A percentile compares a stretch with the other conserved stretches of the same genome.
phyloP scores from a whole-genome alignment of 2,888 invertebrate genomes.

The Hemaris fuciformis region DNA sequence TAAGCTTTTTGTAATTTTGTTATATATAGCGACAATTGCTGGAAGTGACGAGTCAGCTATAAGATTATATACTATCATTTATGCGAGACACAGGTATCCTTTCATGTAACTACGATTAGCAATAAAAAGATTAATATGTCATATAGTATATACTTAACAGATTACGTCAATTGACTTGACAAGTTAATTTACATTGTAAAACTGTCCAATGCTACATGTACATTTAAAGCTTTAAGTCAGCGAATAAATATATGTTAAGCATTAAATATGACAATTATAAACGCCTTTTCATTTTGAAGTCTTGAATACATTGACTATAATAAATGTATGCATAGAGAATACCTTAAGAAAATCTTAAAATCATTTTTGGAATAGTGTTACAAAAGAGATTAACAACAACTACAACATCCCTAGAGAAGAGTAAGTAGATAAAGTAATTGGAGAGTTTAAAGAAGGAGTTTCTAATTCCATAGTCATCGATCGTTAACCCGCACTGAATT shows the following conservation, averaged over 20 bases:
- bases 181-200: neutral
- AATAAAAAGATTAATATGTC: neutral
- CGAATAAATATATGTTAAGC: neutral
- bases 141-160: neutral
- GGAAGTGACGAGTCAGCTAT: no score
- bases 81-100: no score
- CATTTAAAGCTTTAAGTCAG: neutral
- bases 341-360: neutral
- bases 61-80: no score
- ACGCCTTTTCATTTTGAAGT: no score
- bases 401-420: no score
- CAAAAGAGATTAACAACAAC: no score
- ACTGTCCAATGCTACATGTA: neutral
- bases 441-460: no score
- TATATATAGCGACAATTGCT: no score
- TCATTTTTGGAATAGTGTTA: no score
- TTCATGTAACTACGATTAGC: neutral
- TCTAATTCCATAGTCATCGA: neutral
- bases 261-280: neutral
- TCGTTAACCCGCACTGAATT: neutral
- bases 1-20: no score
- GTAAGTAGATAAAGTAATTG: no score
- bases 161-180: neutral
- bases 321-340: neutral
- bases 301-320: no score